Conservation (phyloP, 2,888 invertebrate species). For the Heliconius ismenius region DNA sequence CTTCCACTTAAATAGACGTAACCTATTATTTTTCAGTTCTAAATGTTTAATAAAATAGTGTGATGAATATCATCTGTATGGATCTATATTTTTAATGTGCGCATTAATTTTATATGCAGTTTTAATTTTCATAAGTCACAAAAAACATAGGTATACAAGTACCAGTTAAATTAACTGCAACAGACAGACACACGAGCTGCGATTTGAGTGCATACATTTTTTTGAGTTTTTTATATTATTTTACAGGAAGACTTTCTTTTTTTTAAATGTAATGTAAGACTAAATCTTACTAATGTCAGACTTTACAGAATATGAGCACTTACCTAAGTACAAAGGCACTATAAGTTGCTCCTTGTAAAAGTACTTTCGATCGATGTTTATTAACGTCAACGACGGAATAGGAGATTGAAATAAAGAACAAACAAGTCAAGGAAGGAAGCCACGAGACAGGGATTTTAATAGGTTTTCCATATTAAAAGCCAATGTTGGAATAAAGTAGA, state of each 20-base stretch:
- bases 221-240: too few species aligned
- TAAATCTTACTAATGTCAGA: too few species aligned
- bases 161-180: neutral
- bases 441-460: neutral
- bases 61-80: neutral
- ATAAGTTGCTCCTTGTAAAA: too few species aligned
- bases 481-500: neutral
- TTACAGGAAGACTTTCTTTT: too few species aligned
- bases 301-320: too few species aligned
- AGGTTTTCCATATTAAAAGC: neutral
- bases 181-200: neutral
- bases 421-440: neutral
- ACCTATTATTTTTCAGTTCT: neutral
- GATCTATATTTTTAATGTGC: neutral
- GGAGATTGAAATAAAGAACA: neutral
- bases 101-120: neutral
- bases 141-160: neutral
- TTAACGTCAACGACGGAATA: neutral
- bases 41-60: neutral
- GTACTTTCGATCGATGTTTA: too few species aligned
- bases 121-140: neutral
- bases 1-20: neutral
- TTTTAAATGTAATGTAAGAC: too few species aligned
- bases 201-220: too few species aligned
- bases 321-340: too few species aligned